These are phyloP conservation scores for Apolygus lucorum DNA, from an alignment of 1,140 invertebrate species.

Conservation along the genomic window DNA sequence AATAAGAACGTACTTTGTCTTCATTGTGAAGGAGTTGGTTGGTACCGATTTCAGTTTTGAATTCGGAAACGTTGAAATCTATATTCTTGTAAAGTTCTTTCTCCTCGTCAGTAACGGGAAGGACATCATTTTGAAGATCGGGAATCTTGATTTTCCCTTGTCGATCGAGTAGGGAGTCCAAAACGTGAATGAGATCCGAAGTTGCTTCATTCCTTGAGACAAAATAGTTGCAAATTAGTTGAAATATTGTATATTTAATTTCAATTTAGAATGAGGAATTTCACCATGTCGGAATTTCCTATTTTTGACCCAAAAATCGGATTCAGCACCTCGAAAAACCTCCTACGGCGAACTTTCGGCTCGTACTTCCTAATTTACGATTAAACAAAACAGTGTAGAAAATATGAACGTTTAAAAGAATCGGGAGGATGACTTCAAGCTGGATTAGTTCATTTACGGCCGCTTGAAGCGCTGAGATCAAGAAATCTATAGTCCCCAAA, in stretches of 20 bases:
- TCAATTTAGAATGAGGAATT: too few relatives aligned
- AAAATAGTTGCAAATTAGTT: constrained; percentile 24
- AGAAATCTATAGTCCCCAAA: too few relatives aligned
- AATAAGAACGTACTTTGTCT: constrained; percentile 56
- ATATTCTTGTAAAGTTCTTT: constrained; percentile 70
- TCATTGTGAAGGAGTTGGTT: constrained; percentile 61
- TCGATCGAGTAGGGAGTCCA: constrained; percentile 72
- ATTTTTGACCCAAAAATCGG: too few relatives aligned
- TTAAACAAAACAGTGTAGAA: too few relatives aligned
- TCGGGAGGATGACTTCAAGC: too few relatives aligned
- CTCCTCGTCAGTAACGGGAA: constrained; percentile 64
- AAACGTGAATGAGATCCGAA: constrained; percentile 75
- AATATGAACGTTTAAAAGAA: too few relatives aligned
- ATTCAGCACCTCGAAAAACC: too few relatives aligned
- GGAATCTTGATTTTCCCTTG: constrained; percentile 75
- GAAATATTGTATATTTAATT: constrained; percentile 15
- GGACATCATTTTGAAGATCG: constrained; percentile 71
- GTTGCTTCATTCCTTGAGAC: constrained; percentile 72
- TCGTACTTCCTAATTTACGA: too few relatives aligned
- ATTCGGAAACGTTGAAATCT: constrained; percentile 82
- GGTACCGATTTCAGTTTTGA: constrained; percentile 61
- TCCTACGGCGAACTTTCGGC: too few relatives aligned
- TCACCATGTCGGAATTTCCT: too few relatives aligned
- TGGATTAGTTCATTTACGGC: too few relatives aligned
- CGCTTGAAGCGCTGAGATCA: too few relatives aligned